phyloP scores from a whole-genome alignment of 2,113 vertebrate species.

The Antennarius striatus region DNA sequence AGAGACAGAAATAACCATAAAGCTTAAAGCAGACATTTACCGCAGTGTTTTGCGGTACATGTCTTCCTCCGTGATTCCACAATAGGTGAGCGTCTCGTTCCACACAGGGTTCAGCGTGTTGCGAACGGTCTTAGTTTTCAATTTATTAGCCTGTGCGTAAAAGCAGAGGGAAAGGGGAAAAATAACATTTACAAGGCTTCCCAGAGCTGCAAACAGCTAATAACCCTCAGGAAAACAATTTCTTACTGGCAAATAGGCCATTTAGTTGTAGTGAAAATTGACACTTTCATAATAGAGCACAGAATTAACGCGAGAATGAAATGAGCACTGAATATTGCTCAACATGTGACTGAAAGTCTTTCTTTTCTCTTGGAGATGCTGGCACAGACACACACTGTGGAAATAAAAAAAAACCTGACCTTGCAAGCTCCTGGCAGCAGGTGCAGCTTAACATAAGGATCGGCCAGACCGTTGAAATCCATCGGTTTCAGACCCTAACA shows the following conservation, averaged over 20 bases:
- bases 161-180: background rate
- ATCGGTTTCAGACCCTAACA: constrained; percentile 87
- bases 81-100: constrained; percentile 88
- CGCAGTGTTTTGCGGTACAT: constrained; percentile 89
- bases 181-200: background rate
- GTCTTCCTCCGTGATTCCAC: constrained; percentile 87
- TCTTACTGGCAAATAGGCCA: background rate
- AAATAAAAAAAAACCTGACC: constrained; percentile 66
- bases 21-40: constrained; percentile 62
- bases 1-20: constrained; percentile 30
- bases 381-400: background rate
- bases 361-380: background rate
- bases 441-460: constrained; percentile 89
- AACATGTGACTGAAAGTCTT: background rate
- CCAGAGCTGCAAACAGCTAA: constrained; percentile 8
- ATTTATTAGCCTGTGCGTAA: constrained; percentile 84
- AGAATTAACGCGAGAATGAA: constrained; percentile 1
- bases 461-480: constrained; percentile 89
- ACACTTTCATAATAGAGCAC: constrained; percentile 3
- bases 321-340: background rate
- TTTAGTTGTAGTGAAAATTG: constrained; percentile 7
- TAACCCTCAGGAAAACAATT: constrained; percentile 1
- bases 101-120: constrained; percentile 89
- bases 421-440: constrained; percentile 89
- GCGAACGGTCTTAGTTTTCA: constrained; percentile 88